Percentiles rank a stretch among this genome's conserved stretches.
These are phyloP conservation scores for Amia ocellicauda DNA, from an alignment of 2,113 vertebrate species.

Conservation along the genomic window DNA sequence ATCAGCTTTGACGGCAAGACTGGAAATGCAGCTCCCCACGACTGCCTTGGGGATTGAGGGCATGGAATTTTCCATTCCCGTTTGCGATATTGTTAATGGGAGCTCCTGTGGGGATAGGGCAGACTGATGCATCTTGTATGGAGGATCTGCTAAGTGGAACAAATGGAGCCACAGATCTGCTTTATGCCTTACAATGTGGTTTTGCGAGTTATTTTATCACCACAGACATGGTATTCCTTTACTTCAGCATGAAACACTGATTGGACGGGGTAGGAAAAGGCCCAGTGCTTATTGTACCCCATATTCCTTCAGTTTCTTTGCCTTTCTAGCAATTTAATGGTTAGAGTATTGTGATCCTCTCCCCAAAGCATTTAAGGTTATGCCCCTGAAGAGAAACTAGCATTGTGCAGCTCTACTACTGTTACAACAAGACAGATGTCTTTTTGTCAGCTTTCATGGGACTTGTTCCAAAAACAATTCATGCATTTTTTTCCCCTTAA, in stretches of 20 bases:
- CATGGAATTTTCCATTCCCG: slow-evolving; percentile 53
- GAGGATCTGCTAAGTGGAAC: slow-evolving; percentile 11
- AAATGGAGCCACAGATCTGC: background rate
- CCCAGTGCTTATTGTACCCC: too few species aligned
- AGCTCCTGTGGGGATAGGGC: slow-evolving; percentile 26
- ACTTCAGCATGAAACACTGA: too few species aligned
- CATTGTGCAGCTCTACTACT: background rate
- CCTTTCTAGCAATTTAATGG: background rate
- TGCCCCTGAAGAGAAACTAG: background rate
- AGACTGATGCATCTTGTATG: slow-evolving; percentile 12
- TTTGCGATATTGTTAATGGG: slow-evolving; percentile 29
- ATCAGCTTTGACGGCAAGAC: slow-evolving; percentile 23
- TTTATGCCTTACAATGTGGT: slow-evolving; percentile 36
- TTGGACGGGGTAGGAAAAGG: too few species aligned
- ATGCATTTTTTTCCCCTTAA: background rate
- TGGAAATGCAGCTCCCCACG: slow-evolving; percentile 11
- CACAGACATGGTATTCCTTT: too few species aligned
- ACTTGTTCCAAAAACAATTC: background rate
- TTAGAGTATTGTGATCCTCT: background rate
- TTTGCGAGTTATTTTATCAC: slow-evolving; percentile 8
- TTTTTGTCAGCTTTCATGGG: background rate
- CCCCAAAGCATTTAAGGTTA: background rate
- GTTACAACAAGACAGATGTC: background rate
- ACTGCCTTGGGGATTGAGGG: slow-evolving; percentile 7
- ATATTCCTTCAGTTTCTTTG: background rate